Conservation (phyloP, 2,113 vertebrate species). For the Camelus bactrianus region DNA sequence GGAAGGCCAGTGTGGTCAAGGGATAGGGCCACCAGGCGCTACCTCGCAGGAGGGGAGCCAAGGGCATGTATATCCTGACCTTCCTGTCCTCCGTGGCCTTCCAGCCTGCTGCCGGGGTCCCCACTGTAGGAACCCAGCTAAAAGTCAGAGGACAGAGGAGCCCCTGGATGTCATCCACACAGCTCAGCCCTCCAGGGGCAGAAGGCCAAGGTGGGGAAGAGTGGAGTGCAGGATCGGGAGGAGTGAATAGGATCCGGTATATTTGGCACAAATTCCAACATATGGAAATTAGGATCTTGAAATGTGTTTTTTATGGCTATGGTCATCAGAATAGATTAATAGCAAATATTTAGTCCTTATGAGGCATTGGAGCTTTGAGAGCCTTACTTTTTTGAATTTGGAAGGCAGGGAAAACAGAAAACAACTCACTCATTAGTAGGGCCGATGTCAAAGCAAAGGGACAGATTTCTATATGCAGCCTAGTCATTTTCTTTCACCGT, state of each 20-base stretch:
- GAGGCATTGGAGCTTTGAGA: background rate
- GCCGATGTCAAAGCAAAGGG: background rate
- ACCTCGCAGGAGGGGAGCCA: background rate
- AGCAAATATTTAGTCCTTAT: background rate
- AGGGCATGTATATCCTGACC: too few relatives aligned
- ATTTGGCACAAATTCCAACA: background rate
- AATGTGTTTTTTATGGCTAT: background rate
- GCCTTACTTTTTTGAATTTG: background rate
- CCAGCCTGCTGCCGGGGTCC: background rate
- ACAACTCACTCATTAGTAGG: background rate
- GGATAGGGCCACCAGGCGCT: background rate
- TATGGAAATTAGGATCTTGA: background rate
- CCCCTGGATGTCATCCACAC: background rate
- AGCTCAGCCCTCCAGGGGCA: background rate
- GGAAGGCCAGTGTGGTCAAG: background rate
- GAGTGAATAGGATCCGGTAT: background rate
- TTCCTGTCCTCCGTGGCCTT: fast-evolving
- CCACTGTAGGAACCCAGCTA: background rate
- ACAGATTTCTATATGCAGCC: background rate
- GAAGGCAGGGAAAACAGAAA: slow-evolving; percentile 17
- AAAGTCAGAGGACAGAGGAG: background rate
- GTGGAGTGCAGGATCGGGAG: background rate
- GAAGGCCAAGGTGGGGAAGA: background rate
- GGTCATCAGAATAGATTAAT: background rate
- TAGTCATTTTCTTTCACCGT: background rate